These are phyloP conservation scores for Anolis sagrei DNA, from an alignment of 2,113 vertebrate genomes.

Conservation along the genomic window DNA sequence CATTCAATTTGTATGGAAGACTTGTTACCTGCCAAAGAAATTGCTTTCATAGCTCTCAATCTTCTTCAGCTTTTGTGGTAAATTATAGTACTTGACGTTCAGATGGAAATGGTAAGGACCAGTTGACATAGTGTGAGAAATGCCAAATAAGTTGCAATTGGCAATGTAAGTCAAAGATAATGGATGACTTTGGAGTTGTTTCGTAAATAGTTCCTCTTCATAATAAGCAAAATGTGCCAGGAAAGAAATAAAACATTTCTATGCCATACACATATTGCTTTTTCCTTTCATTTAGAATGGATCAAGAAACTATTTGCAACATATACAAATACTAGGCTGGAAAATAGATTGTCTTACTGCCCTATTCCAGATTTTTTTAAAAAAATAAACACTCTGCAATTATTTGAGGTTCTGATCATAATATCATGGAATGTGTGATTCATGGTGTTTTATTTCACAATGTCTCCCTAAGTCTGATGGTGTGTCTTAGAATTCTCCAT, in stretches of 20 bases:
- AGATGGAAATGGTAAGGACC: conserved; percentile 60
- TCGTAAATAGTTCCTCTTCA: neutral
- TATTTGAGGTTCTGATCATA: neutral
- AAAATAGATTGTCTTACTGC: neutral
- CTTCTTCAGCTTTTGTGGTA: conserved; percentile 48
- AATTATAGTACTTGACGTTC: conserved; percentile 39
- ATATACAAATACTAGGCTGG: neutral
- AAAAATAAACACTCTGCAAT: neutral
- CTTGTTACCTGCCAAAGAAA: conserved; percentile 48
- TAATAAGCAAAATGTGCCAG: conserved; percentile 15
- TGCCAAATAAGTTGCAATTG: conserved; percentile 50
- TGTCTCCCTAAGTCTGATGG: neutral
- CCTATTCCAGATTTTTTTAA: neutral
- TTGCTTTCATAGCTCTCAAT: conserved; percentile 48
- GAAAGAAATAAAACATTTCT: neutral
- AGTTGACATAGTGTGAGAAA: conserved; percentile 51
- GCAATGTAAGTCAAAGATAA: conserved; percentile 58
- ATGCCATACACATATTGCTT: neutral
- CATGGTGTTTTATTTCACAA: neutral
- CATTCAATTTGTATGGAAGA: conserved; percentile 62
- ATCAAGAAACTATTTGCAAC: neutral
- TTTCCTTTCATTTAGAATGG: neutral
- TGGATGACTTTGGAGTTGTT: conserved; percentile 13
- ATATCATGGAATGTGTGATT: neutral
- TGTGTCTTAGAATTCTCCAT: neutral